Evolutionary conservation across 1,140 invertebrate species (phyloP).

Genomic region (Drosophila ficusphila): DNA sequence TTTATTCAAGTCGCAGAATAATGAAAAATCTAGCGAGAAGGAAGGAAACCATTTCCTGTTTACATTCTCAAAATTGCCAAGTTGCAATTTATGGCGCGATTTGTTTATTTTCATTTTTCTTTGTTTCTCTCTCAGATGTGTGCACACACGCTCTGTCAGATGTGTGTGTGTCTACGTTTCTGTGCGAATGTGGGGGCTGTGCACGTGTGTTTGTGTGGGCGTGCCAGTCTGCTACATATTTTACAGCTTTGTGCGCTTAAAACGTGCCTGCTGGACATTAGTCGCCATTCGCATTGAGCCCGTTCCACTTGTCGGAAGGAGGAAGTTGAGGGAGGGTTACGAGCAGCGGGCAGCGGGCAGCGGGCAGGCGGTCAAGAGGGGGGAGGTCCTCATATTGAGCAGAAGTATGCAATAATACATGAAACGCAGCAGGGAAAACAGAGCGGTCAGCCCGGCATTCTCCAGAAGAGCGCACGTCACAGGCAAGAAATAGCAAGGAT

Average conservation of each 20-base stretch:
- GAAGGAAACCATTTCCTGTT: constrained; percentile 76
- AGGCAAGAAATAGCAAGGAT: constrained; percentile 12
- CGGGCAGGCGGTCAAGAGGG: background rate
- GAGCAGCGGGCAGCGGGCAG: background rate
- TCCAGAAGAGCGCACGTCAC: constrained; percentile 12
- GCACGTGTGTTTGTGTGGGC: constrained; percentile 3
- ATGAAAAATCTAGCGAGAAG: constrained; percentile 39
- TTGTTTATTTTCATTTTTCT: constrained; percentile 59
- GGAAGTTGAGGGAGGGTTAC: background rate
- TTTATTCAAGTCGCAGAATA: constrained; percentile 21
- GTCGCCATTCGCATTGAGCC: constrained; percentile 55
- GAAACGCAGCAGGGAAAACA: constrained; percentile 46
- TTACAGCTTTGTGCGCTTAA: constrained; percentile 68
- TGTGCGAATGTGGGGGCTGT: constrained; percentile 2
- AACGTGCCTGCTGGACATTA: constrained; percentile 74
- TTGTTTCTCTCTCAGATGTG: constrained; percentile 37
- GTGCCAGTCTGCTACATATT: constrained; percentile 54
- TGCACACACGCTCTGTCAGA: constrained; percentile 18
- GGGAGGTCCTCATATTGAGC: constrained; percentile 58
- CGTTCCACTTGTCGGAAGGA: constrained; percentile 36
- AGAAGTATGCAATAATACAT: constrained; percentile 73
- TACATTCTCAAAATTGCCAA: constrained; percentile 72
- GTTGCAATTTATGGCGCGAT: constrained; percentile 74
- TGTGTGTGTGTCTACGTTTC: constrained; percentile 17
- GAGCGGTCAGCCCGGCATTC: constrained; percentile 26